Evolutionary conservation across 2,797 vertebrate genomes (phyloP), one percentile per base, ranked within the genome.

Genomic region (Sebastes hubbsi): DNA sequence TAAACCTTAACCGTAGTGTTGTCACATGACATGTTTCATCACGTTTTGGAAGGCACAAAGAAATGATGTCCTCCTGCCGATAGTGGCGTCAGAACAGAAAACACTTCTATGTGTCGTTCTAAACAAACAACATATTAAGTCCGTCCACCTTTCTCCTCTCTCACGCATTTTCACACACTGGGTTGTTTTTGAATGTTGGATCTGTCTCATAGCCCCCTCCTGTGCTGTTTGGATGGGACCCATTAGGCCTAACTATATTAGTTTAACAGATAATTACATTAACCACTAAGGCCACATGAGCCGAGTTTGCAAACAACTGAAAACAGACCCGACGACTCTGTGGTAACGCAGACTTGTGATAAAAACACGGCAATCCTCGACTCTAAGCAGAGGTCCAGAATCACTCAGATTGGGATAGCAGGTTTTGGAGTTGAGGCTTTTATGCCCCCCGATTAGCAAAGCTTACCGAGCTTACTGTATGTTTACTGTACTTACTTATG

Each of bases 231-330:
- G 52, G 58, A 71, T 76, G 62, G 55, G 72, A 66, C 59, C 79
- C 69, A 80, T 82, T 76, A 79, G 73, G 36, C 59, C 79, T 79
- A 81, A 77, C 75, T 34, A 55, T 52, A 77, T 70, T 73, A 85
- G 71, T 77, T 78, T 73, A 89, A 87, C 77, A 88, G 68, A 78
- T 82, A 84, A 91, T 75, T 72, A 82, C 25, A 85, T 82, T 32
- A 85, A 27, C 54, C 55, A 46, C 52, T 77, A 67, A 67, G 69
- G 67, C 72, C 88, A 67, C 87, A 86, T 77, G 86, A 87, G 78
- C 13, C 3, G 13, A 58, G 72, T 85, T 79, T 77, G 63, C 62
- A 77, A 58, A n/a, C 29, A 42, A 73, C 52, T 77, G 56, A 83
- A 83, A 78, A 82, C 67, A 85, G 34, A 72, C 52, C 30, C 4